Base-by-base conservation (phyloP, 2,888 invertebrate species). In the Anodontia alba region DNA sequence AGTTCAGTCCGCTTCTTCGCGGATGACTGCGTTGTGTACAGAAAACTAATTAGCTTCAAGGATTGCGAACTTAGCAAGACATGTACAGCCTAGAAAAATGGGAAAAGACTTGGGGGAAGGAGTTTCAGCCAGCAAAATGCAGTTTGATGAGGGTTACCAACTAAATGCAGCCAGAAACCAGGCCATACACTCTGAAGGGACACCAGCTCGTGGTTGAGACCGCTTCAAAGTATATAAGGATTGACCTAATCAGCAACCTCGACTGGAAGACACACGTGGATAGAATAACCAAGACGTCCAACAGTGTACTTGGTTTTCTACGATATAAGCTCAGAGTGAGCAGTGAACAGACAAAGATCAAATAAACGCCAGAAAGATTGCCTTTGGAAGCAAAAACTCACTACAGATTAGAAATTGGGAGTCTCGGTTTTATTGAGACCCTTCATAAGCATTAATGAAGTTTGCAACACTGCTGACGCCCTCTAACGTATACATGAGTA, bases 231-330 rank as follows among this genome's bases (percentile, higher is more conserved):
- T 23, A 43, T 23, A 3, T 23, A 12, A 46, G 69, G 26, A 20
- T 81, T 17, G 38, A 29, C 15, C 36, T 75, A 1, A 46, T 71
- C 17, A n/a, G n/a, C n/a, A n/a, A n/a, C n/a, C n/a, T n/a, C n/a
- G n/a, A n/a, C n/a, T n/a, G n/a, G n/a, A n/a, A 67, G 20, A 5
- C 20, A 15, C 67, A 38, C 36, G 36, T 67, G 1, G 67, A 67
- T n/a, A 31, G 38, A 36, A 67, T 67, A 8, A 10, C 36, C 5
- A 67, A 67, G 38, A 67, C 33, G 20, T 15, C 57, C 26, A 57
- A 57, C 29, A 57, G 57, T 29, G 66, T 66, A 36, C 72, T 77
- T 23, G 77, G 49, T 26, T 71, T 72, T 33, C 51, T 77, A 31
- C 36, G 68, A 51, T 20, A 68, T 12, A 67, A 73, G 42, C 43